Base-by-base conservation (phyloP, 2,888 invertebrate genomes). In the Chrysodeixis includens region DNA sequence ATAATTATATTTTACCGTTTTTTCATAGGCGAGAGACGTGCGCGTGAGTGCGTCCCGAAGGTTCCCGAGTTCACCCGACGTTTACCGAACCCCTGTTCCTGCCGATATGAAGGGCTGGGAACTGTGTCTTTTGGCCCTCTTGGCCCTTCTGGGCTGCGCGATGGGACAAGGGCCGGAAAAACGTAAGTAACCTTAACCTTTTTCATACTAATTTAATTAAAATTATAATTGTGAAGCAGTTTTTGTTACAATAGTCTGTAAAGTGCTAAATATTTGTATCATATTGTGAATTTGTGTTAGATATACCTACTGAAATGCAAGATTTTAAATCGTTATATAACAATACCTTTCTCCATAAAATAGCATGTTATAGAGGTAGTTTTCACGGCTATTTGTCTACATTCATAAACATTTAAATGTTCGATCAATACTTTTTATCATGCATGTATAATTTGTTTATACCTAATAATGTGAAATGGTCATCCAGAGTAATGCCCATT, bases 11-110 rank as follows among this genome's bases (percentile, higher is more conserved):
- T 84, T 86, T 78, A 82, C 79, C 82, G n/a, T 84, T 87, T 88
- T 87, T 87, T 86, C 77, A 70, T 86, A 92, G 93, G 88, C 88
- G 88, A 88, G 89, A 89, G 84, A 74, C 65, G 66, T 73, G 86
- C 79, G 83, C 82, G 82, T 70, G 84, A 74, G 83, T 64, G 74
- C 68, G 32, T 77, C 75, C 75, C 73, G 69, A 70, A 55, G 52
- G 8, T n/a, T 64, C 68, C 73, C 72, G 74, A 76, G 8, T 46
- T 40, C 46, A 46, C 62, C 81, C 73, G 74, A 78, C 62, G 67
- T 68, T 52, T 63, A 69, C 78, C 72, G 74, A 74, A 56, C 56
- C 69, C 72, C 57, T 65, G 62, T 69, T 44, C 81, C 77, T 68
- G 64, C 61, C 7, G 49, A 55, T 26, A 82, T 81, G 83, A 75